These are phyloP conservation scores for Epinephelus lanceolatus DNA, from an alignment of 2,113 vertebrate genomes.

Conservation along the genomic window DNA sequence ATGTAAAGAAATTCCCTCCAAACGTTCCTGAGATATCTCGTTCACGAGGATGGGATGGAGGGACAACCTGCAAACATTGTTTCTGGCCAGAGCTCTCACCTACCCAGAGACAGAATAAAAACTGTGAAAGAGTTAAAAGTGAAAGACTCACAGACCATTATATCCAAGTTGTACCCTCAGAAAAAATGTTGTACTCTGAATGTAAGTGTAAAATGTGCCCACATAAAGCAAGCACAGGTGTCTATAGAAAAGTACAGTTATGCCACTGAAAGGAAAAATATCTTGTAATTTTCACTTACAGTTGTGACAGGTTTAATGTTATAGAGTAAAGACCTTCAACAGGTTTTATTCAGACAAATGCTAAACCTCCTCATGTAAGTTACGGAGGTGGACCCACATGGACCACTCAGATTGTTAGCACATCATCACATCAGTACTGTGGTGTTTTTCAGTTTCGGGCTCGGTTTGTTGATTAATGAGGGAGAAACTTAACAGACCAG, in stretches of 20 bases:
- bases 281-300: not conserved
- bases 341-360: not conserved
- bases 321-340: not conserved
- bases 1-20: too few species aligned
- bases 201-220: not conserved
- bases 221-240: not conserved
- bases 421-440: not conserved
- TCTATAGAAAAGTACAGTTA: not conserved
- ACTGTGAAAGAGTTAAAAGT: not conserved
- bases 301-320: not conserved
- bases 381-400: too few species aligned
- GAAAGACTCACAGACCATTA: not conserved
- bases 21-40: too few species aligned
- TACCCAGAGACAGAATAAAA: not conserved
- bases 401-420: not conserved
- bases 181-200: not conserved
- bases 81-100: too few species aligned
- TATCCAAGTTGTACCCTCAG: not conserved
- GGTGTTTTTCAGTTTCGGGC: conserved; percentile 21
- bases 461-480: conserved; percentile 60
- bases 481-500: conserved; percentile 26
- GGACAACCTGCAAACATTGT: too few species aligned
- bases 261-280: not conserved
- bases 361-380: not conserved
- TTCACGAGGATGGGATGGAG: too few species aligned